Base-by-base conservation (phyloP, 2,113 vertebrate genomes). In the Osmerus mordax region DNA sequence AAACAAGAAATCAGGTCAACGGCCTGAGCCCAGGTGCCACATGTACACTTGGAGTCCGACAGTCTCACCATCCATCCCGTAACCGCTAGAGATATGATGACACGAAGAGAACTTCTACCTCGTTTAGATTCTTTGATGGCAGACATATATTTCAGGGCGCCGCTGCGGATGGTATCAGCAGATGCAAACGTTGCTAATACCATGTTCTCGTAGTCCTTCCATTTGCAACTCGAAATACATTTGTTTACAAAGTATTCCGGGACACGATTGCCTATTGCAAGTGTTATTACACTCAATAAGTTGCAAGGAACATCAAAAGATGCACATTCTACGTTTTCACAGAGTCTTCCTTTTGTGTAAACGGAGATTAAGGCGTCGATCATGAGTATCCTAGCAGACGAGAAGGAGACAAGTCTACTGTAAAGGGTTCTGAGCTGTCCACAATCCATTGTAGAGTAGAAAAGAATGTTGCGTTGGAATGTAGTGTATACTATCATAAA, bases 271-370 rank as follows among this genome's bases (percentile, higher is more conserved):
- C 18, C 54, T 55, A 55, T 55, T 4, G 54, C 54, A 18, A 55
- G 54, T 55, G 54, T 55, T 55, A 55, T 55, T 18, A 18, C 9
- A 14, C 54, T 55, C 54, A 18, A 18, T 18, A 55, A 55, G 15
- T 55, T n/a, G 16, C 54, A 2, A 2, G 54, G 54, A 18, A 56
- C 54, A 2, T 54, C 54, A 7, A 18, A 56, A 0, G 16, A 56
- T 18, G 0, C 4, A 1, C 54, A 0, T 56, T 56, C 15, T 56
- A 56, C 1, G 0, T 56, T 7, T 56, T 0, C n/a, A 0, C 54
- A 6, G 4, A 56, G 52, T 54, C 16, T n/a, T 3, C 54, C 0
- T 56, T 56, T 56, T 15, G 4, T 56, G 54, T 56, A n/a, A 0
- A 56, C 4, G 4, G 54, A 56, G 15, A 56, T 56, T 0, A 56